Evolutionary conservation across 2,888 invertebrate genomes (phyloP), one percentile per base, ranked within the genome.

Genomic region (Heliconius sara): DNA sequence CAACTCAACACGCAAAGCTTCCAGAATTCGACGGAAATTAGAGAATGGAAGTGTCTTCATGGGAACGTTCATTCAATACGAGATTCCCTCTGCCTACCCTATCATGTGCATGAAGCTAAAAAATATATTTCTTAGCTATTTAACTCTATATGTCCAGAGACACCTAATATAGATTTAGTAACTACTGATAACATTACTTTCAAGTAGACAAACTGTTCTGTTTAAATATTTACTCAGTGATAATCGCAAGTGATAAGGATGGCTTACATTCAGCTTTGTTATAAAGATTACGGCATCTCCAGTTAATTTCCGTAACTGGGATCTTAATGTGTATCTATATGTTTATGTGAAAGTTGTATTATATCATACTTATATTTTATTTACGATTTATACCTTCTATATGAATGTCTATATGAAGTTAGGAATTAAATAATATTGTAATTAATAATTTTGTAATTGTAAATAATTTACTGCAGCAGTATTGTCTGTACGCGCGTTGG

Each of bases 211-310:
- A 25, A 43, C 60, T 74, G 73, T 60, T 78, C 77, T 77, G 68
- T 74, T 74, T 70, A 68, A 74, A 39, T 77, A 60, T 81, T 79
- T 57, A 65, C 68, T 78, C 43, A 76, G 76, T 66, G 79, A 79
- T 79, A 76, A 76, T 79, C 57, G 39, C 67, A 27, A n/a, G 60
- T 60, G 74, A 68, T 78, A 74, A 78, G 67, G n/a, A 60, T 25
- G 43, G 43, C 27, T 65, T 47, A 75, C 63, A 75, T 65, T 65
- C 43, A 65, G 75, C 25, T 65, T 65, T 75, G 43, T 43, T 75
- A 75, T 27, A 57, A 25, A 65, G 65, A 63, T 75, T 65, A 65
- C 65, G 65, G 43, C 43, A 25, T 75, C 43, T 63, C 16, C 39
- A 63, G 43, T 65, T 65, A 47, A 65, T 73, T 57, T 60, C 72